phyloP scores from a whole-genome alignment of 2,113 vertebrate genomes.

The Corydoras maculifer region DNA sequence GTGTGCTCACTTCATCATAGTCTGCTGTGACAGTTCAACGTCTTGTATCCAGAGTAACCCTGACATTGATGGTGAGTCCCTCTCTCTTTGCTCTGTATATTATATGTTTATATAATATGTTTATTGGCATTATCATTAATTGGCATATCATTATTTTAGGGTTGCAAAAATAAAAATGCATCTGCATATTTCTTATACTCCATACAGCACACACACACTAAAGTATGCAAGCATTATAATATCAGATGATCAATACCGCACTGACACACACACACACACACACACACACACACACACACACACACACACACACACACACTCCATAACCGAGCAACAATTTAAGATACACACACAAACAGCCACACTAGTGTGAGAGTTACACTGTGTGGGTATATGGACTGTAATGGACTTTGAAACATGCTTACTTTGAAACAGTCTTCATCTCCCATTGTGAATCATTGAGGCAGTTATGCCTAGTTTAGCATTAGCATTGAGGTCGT shows the following conservation, averaged over 20 bases:
- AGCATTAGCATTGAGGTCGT: constrained; percentile 8
- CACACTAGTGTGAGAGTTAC: not conserved
- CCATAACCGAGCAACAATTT: no score
- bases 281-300: not conserved
- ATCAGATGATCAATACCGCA: no score
- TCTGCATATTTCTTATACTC: no score
- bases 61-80: not conserved
- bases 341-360: not conserved
- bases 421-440: constrained; percentile 2
- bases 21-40: not conserved
- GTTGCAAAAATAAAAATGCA: no score
- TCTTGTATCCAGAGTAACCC: not conserved
- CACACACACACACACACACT: no score
- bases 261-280: no score
- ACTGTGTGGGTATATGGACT: not conserved
- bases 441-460: constrained; percentile 41
- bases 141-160: no score
- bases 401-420: constrained; percentile 16
- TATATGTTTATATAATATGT: no score
- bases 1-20: not conserved
- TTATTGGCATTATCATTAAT: no score
- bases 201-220: no score
- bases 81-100: not conserved
- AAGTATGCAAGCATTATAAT: no score
- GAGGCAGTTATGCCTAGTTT: constrained; percentile 53